Base-by-base conservation (phyloP, 2,113 vertebrate genomes). In the Caranx ignobilis region DNA sequence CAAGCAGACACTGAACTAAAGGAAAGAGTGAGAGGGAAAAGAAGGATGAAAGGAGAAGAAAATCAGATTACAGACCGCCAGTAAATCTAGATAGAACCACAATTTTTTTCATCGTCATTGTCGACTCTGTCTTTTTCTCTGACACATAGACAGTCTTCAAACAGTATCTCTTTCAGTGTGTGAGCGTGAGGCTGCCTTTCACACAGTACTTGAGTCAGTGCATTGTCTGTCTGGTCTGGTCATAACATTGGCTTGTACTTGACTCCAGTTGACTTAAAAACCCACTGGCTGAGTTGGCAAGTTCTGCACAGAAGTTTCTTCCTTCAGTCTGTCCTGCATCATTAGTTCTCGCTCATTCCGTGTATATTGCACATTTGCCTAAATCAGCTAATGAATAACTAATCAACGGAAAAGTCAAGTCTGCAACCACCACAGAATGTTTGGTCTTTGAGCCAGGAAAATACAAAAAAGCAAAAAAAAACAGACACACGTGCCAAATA, bases 361-460 rank as follows among this genome's bases (percentile, higher is more conserved):
- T 67, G 18, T 41, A 13, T 34, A 15, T n/a, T 70, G 47, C 63
- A 77, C 31, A 45, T 69, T 65, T 68, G 56, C 50, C 75, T 65
- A 81, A 86, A 79, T 88, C 47, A 35, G 57, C 69, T 68, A 64
- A 86, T 88, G 43, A 77, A 67, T 79, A 54, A 65, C 63, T 71
- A 83, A 77, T 81, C 39, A 65, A 45, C 74, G 75, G 72, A 84
- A 87, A 88, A 81, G 39, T 78, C 19, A 71, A 45, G 72, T 66
- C 70, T 77, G 43, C 50, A 71, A 70, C 73, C 41, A 50, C 45
- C 19, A 21, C 47, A 67, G 57, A 26, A 52, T 43, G 57, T 54
- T 74, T 81, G 59, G 21, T 57, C 13, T 66, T 12, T 26, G 45
- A 60, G 54, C 77, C 68, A 73, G 74, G 83, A 81, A 82, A 78